Evolutionary conservation across 2,888 invertebrate species (phyloP).

Genomic region (Eupithecia exiguata): DNA sequence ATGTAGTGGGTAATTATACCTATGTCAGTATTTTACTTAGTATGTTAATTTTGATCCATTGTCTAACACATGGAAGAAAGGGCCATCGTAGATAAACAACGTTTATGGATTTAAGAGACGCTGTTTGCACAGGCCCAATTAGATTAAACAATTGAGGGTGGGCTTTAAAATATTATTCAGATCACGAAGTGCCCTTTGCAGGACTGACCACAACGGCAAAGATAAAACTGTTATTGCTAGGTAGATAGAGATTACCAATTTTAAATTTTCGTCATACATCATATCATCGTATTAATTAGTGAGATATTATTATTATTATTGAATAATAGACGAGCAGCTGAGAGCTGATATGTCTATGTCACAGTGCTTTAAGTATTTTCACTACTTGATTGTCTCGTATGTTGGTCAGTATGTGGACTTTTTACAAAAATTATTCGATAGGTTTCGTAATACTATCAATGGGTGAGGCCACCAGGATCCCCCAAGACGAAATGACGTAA

Average conservation of each 20-base stretch:
- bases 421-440: too few relatives aligned
- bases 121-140: conserved; percentile 55
- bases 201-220: conserved; percentile 41
- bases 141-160: conserved; percentile 51
- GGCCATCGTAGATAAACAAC: conserved; percentile 41
- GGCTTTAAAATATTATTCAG: conserved; percentile 58
- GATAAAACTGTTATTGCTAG: conserved; percentile 27
- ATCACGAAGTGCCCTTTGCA: conserved; percentile 53
- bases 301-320: too few relatives aligned
- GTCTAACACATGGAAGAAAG: conserved; percentile 36
- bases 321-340: too few relatives aligned
- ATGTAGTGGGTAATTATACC: too few relatives aligned
- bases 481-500: too few relatives aligned
- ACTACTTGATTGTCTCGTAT: too few relatives aligned
- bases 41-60: conserved; percentile 36
- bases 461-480: too few relatives aligned
- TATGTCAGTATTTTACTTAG: background rate
- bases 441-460: too few relatives aligned
- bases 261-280: background rate
- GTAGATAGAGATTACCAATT: background rate
- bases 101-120: conserved; percentile 47
- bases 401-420: too few relatives aligned
- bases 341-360: too few relatives aligned
- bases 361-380: too few relatives aligned
- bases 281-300: too few relatives aligned